Base-by-base conservation (phyloP, 2,888 invertebrate genomes). In the Eledone cirrhosa region DNA sequence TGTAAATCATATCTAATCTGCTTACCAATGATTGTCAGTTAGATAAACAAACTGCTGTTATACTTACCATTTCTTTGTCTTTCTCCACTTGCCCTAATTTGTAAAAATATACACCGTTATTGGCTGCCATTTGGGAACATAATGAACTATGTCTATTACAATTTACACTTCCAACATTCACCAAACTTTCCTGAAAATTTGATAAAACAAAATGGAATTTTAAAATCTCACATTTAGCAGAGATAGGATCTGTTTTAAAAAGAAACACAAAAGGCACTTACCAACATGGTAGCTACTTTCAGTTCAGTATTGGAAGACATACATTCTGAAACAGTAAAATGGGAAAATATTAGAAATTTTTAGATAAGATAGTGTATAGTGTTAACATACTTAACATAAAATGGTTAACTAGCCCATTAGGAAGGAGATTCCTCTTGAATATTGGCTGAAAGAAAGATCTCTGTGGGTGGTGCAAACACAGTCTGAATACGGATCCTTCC, bases 211-310 rank as follows among this genome's bases (percentile, higher is more conserved):
- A 67, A 67, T 1, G 1, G 27, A 5, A 41, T 8, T 41, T 41
- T 41, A 41, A 41, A 11, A 41, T 41, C 11, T 41, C 11, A 1
- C 5, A 41, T 63, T 63, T 63, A 63, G n/a, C n/a, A n/a, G 22
- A 11, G 27, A 63, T 11, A 63, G 41, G 24, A 75, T 27, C 27
- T 13, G 14, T 11, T 48, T 7, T 22, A n/a, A 53, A 47, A 75
- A 67, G 27, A 19, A 16, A 78, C 22, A 31, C 31, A 47, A n/a
- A 48, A 22, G 53, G 19, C 48, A 84, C 93, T 92, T 91, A 95
- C 95, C 92, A 96, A 92, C 90, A 94, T 94, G 77, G 94, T 94
- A 76, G 95, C 94, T 53, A 96, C 91, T 90, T 95, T 95, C 3
- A 92, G 91, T 63, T 93, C 90, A 2, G 92, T 92, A 83, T 92